Evolutionary conservation across 2,888 invertebrate genomes (phyloP).

Genomic region (Drosophila robusta): DNA sequence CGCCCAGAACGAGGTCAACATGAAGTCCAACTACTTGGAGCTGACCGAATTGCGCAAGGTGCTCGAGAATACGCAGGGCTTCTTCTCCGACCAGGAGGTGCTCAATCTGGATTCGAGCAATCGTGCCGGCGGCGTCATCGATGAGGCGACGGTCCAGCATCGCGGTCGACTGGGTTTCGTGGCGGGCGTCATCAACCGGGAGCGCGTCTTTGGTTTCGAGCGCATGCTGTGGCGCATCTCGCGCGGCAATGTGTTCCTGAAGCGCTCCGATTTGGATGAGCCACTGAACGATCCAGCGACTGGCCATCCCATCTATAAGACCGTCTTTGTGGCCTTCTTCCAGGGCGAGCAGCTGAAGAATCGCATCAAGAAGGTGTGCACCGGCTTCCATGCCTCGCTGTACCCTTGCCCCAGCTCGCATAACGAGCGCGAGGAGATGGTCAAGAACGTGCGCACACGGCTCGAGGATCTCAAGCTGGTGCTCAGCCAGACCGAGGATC

Average conservation of each 20-base stretch:
- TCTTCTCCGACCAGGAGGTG: conserved; percentile 85
- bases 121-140: conserved; percentile 89
- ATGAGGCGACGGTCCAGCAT: conserved; percentile 75
- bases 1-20: conserved; percentile 96
- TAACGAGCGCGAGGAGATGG: conserved; percentile 93
- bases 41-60: conserved; percentile 97
- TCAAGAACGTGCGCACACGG: conserved; percentile 93
- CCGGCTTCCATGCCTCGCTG: conserved; percentile 94
- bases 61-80: conserved; percentile 94
- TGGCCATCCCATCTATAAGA: conserved; percentile 90
- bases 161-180: conserved; percentile 89
- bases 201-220: conserved; percentile 94
- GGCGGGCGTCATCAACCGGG: conserved; percentile 93
- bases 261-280: conserved; percentile 91
- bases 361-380: conserved; percentile 94
- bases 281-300: conserved; percentile 92
- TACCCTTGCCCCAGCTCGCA: conserved; percentile 95
- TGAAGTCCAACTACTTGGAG: conserved; percentile 97
- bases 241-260: conserved; percentile 94
- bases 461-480: conserved; percentile 93
- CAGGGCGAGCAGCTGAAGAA: conserved; percentile 95
- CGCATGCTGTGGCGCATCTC: conserved; percentile 95
- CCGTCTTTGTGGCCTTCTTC: conserved; percentile 93
- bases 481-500: conserved; percentile 93
- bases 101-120: conserved; percentile 87